Evolutionary conservation across 2,888 invertebrate genomes (phyloP), one percentile per base, ranked within the genome.

Genomic region (Tetragnatha montana): DNA sequence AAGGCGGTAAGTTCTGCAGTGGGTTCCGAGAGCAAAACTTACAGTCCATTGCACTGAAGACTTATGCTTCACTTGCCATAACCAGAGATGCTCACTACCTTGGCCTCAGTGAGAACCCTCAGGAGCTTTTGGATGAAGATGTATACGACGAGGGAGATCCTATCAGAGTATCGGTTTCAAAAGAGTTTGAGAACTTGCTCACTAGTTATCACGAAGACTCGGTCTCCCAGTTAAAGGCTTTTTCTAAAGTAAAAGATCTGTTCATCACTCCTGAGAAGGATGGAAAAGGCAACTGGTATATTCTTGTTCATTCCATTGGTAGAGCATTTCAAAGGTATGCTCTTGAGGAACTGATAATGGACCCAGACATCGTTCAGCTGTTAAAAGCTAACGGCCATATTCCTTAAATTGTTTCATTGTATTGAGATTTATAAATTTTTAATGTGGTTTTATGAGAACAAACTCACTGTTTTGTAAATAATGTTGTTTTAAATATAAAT

Each of bases 331-430:
- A 89, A n/a, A 80, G 89, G 71, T 89, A 80, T 74, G 51, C 69
- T n/a, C 75, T 89, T 10, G 89, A 89, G 47, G 89, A 89, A 76
- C 47, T 89, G 1, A 85, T 89, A n/a, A 85, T 89, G 89, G 89
- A 89, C 49, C 14, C n/a, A 14, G 76, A 82, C 10, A 60, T 83
- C 19, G 74, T 75, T 10, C 19, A 7, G 1, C n/a, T 83, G 4
- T 14, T 75, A 6, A 75, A 35, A 75, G 47, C 47, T n/a, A 17
- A 47, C 12, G 0, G 6, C 10, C 60, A 60, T 17, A 60, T 8
- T 60, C 4, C 12, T 60, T 60, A 7, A 60, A 47, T 47, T 47
- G 3, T 6, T 35, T 75, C 14, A 22, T 75, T n/a, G 1, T 60
- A 1, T 1, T 60, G 14, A 60, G 4, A 60, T 60, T 60, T 60